Conservation (phyloP, 2,113 vertebrate genomes). For the Phalacrocorax brasilianus region DNA sequence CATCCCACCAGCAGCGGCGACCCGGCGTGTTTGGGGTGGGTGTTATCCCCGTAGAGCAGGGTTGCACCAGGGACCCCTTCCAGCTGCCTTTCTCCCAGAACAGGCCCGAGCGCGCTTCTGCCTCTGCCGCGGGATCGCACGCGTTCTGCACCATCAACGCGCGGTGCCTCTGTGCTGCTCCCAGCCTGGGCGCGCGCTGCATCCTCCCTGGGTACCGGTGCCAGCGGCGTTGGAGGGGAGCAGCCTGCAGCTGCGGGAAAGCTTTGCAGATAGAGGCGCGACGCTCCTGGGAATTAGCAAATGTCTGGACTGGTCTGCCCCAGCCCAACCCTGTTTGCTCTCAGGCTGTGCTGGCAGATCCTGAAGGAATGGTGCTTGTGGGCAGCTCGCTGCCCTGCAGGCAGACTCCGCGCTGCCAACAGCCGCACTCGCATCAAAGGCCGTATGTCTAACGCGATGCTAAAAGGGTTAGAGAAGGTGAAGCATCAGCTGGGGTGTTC, state of each 20-base stretch:
- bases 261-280: background rate
- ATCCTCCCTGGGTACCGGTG: fast-evolving
- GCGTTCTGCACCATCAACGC: too few relatives aligned
- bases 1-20: background rate
- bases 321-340: background rate
- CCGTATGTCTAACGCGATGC: background rate
- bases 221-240: background rate
- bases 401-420: background rate
- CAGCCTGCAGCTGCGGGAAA: background rate
- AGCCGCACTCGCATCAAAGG: background rate
- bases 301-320: background rate
- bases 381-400: background rate
- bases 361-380: background rate
- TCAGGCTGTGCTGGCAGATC: background rate
- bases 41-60: background rate
- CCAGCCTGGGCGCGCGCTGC: fast-evolving
- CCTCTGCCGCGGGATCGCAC: too few relatives aligned
- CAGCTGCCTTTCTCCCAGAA: background rate
- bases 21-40: background rate
- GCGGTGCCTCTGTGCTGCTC: background rate
- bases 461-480: background rate
- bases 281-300: background rate
- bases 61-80: background rate
- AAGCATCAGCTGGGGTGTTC: background rate
- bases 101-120: background rate